Base-by-base conservation (phyloP, 2,888 invertebrate species). In the Trissoscelio sp. region DNA sequence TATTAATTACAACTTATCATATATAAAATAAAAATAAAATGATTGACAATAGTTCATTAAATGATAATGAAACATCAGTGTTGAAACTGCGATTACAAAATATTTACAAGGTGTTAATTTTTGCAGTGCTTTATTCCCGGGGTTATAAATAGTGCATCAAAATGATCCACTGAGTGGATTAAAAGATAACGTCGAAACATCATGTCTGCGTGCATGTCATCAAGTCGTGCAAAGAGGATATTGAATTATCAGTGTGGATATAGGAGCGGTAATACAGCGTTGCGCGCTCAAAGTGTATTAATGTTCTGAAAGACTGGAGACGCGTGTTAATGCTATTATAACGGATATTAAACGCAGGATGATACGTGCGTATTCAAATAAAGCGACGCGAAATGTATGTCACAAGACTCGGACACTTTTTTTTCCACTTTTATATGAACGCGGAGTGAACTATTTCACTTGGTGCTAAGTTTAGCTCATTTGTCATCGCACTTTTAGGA, bases 191-290 rank as follows among this genome's bases (percentile, higher is more conserved):
- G 73, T 79, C 62, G 48, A 67, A 79, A 73, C 73, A 73, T 53
- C 72, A 58, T 66, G 57, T 72, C 78, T 70, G 58, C 73, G 66
- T 46, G 73, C 79, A 79, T 60, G 73, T 73, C 79, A 73, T 79
- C 73, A 67, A 79, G 57, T 60, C 73, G 62, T 42, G 79, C 60
- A 79, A 73, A 79, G 79, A 79, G 79, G 79, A 73, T 79, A 79
- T 79, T 79, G 79, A 79, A 74, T 79, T 69, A 79, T 79, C 73
- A 69, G 73, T 48, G 62, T 58, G 79, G 48, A 55, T 60, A 72
- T 39, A 73, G 73, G 67, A 79, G 69, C 73, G 67, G 60, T 79
- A 62, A 79, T 73, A 51, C 51, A 60, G 11, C 53, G 64, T 37
- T n/a, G n/a, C 74, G 55, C 57, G 62, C 64, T 57, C 66, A 69